Percentiles rank a stretch among this genome's conserved stretches.
These are phyloP conservation scores for Agriopis aurantiaria DNA, from an alignment of 2,888 invertebrate species.

Conservation along the genomic window DNA sequence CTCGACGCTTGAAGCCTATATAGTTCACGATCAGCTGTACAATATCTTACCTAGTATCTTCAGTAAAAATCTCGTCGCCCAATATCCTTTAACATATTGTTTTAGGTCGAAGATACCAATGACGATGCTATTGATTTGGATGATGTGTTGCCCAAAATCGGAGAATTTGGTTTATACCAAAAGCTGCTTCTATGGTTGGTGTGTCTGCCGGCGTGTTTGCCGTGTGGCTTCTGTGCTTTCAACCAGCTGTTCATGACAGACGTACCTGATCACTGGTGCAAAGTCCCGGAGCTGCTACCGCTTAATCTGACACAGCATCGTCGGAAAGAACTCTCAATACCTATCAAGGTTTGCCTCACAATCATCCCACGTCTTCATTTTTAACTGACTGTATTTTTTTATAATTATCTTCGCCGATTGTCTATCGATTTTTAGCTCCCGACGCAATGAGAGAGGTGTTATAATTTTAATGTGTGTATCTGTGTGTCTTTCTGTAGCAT, in stretches of 20 bases:
- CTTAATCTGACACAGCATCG: slow-evolving; percentile 84
- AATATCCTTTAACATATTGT: not conserved
- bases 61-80: not conserved
- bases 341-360: slow-evolving; percentile 75
- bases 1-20: slow-evolving; percentile 3
- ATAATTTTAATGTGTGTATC: too few relatives aligned
- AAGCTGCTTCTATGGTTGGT: slow-evolving; percentile 94
- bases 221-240: slow-evolving; percentile 96
- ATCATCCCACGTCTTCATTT: not conserved
- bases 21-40: slow-evolving; percentile 24
- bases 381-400: too few relatives aligned
- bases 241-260: slow-evolving; percentile 97
- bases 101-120: slow-evolving; percentile 36
- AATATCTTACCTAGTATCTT: not conserved
- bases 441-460: too few relatives aligned
- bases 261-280: slow-evolving; percentile 95
- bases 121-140: slow-evolving; percentile 90
- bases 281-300: slow-evolving; percentile 88
- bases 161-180: slow-evolving; percentile 96
- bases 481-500: too few relatives aligned
- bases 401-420: too few relatives aligned
- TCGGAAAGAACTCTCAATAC: slow-evolving; percentile 89
- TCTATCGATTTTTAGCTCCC: too few relatives aligned
- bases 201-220: slow-evolving; percentile 95
- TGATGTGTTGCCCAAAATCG: slow-evolving; percentile 93